Percentiles rank a stretch among this genome's conserved stretches.
phyloP scores from a whole-genome alignment of 2,113 vertebrate genomes.

The Gobio gobio region DNA sequence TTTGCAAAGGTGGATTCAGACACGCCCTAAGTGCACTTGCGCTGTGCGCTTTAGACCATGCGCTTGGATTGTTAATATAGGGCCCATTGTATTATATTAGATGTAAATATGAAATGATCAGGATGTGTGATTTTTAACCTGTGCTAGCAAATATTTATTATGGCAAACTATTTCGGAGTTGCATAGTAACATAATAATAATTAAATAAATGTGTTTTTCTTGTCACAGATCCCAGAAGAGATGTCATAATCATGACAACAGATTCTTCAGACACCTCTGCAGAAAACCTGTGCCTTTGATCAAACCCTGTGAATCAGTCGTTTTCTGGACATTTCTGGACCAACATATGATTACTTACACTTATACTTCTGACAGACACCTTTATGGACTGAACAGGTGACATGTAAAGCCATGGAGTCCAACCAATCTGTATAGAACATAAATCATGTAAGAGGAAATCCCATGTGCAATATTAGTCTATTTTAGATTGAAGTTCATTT shows the following conservation, averaged over 20 bases:
- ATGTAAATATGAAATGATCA: too few relatives aligned
- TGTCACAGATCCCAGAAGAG: conserved; percentile 53
- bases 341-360: conserved; percentile 41
- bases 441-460: conserved; percentile 62
- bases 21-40: too few relatives aligned
- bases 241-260: conserved; percentile 58
- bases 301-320: conserved; percentile 46
- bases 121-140: too few relatives aligned
- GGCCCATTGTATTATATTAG: too few relatives aligned
- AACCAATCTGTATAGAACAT: conserved; percentile 50
- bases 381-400: conserved; percentile 33
- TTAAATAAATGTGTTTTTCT: background rate
- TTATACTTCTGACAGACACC: conserved; percentile 47
- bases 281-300: conserved; percentile 74
- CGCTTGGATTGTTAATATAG: too few relatives aligned
- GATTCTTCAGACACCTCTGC: conserved; percentile 51
- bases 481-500: conserved; percentile 62
- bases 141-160: background rate
- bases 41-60: too few relatives aligned
- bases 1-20: too few relatives aligned
- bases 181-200: background rate
- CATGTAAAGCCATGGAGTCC: conserved; percentile 34
- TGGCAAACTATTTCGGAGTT: background rate
- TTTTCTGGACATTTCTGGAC: conserved; percentile 21
- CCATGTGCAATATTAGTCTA: conserved; percentile 72